Base-by-base conservation (phyloP, 2,888 invertebrate genomes). In the Lysandra bellargus region DNA sequence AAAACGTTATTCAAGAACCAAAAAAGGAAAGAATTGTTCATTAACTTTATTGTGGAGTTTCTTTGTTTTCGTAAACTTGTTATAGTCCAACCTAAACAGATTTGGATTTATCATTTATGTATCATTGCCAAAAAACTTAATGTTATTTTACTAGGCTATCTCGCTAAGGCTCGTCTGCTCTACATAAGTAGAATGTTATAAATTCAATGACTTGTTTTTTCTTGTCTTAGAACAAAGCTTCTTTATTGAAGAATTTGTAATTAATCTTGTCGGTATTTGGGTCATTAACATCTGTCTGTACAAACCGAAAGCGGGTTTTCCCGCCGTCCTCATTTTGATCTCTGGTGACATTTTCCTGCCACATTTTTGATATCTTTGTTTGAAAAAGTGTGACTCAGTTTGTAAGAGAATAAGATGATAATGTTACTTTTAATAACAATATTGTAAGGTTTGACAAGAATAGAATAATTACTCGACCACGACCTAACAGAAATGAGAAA, bases 261-360 rank as follows among this genome's bases (percentile, higher is more conserved):
- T 69, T 69, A 69, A 69, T 69, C 33, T 69, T 17, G 37, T 69
- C 7, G 33, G 69, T 69, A 69, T 69, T 69, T 69, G 69, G 69
- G 33, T 33, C 69, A 69, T 69, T 69, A 69, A 37, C 69, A 17
- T 69, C 69, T 37, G 33, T 69, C 14, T 53, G 14, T 53, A 4
- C 3, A 14, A 4, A 17, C 17, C 57, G 17, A 57, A 57, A 57
- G 57, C 33, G 69, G 69, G 33, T 37, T 37, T 37, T 14, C 69
- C 69, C 33, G 69, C 14, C 17, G 69, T 30, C 64, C 64, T 30
- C 30, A 64, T 64, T 30, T 64, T 30, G 12, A 9, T 64, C 64
- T 30, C 64, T 64, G 30, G 30, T 64, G 23, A 64, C 64, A 30
- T 64, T 64, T 30, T 2, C 12, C 30, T 30, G 64, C 23, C 30